Evolutionary conservation across 2,888 invertebrate genomes (phyloP).

Genomic region (Polymixis lichenea): DNA sequence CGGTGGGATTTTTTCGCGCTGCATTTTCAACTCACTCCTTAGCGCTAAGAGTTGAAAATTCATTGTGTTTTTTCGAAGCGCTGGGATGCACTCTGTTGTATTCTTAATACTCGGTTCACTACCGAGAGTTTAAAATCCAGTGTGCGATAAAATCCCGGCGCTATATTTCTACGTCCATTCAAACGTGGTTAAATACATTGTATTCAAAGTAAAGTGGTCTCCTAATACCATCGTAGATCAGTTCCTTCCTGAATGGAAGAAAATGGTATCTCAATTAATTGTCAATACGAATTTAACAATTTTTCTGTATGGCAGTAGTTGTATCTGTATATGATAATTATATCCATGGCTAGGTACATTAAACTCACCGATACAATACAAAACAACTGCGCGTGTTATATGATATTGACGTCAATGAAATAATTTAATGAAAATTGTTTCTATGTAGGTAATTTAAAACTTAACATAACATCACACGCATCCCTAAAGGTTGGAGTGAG

Average conservation of each 20-base stretch:
- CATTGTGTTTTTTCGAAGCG: no score
- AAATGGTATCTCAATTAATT: no score
- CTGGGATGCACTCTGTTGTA: no score
- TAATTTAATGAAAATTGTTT: slow-evolving; percentile 20
- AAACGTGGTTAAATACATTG: not conserved
- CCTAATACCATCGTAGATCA: not conserved
- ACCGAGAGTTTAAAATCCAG: no score
- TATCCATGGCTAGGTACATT: not conserved
- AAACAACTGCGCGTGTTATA: slow-evolving; percentile 26
- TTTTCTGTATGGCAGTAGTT: no score
- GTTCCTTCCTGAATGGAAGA: not conserved
- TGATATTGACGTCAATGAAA: slow-evolving; percentile 39
- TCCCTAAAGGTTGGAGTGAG: not conserved
- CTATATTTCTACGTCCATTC: no score
- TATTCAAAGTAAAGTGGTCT: not conserved
- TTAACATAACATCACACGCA: not conserved
- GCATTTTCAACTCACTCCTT: no score
- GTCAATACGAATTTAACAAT: no score
- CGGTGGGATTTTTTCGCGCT: no score
- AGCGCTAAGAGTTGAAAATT: no score
- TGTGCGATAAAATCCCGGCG: no score
- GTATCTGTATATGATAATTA: not conserved
- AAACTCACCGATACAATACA: slow-evolving; percentile 20
- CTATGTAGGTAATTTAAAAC: not conserved
- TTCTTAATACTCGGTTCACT: no score